Base-by-base conservation (phyloP, 2,113 vertebrate species). In the Ursus arctos region DNA sequence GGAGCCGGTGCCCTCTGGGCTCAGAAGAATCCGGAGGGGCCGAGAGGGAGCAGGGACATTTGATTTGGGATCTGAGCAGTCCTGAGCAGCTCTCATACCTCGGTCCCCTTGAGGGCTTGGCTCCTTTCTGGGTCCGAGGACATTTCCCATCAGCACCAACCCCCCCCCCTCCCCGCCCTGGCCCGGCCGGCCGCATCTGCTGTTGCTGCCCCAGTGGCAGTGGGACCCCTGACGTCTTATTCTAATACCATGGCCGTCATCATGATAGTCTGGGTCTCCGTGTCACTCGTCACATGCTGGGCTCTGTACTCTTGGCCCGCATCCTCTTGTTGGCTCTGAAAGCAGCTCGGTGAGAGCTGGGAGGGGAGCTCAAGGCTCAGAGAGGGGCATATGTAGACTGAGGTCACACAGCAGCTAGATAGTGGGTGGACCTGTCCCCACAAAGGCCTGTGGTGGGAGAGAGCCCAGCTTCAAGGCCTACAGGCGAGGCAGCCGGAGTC, bases 231-330 rank as follows among this genome's bases (percentile, higher is more conserved):
- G 26, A 1, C 2, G 0, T 65, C 9, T 47, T 19, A 11, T 63
- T 19, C 51, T 8, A 5, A 31, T 7, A 9, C 55, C 1, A 0
- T 7, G 11, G 16, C 43, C 12, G 3, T 57, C 67, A 0, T 71
- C 43, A 0, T 4, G n/a, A 1, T 15, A 1, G 81, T 6, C 47
- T 5, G 0, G 0, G 21, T 31, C 59, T 33, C 53, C 0, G 0
- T 0, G 31, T 24, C 1, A 0, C 40, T 7, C 0, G 3, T 31
- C 28, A 18, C 1, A 0, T 18, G 55, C 97, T 31, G 72, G 24
- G 33, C 61, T 26, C 4, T 0, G 24, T 15, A 67, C 33, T 28
- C 22, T 22, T 19, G 85, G 40, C n/a, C 33, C 15, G 33, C 7
- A 0, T 57, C 53, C 18, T 24, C 28, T 6, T 0, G 4, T 16